Conservation (phyloP, 2,888 invertebrate genomes). For the Laspeyria flexula region DNA sequence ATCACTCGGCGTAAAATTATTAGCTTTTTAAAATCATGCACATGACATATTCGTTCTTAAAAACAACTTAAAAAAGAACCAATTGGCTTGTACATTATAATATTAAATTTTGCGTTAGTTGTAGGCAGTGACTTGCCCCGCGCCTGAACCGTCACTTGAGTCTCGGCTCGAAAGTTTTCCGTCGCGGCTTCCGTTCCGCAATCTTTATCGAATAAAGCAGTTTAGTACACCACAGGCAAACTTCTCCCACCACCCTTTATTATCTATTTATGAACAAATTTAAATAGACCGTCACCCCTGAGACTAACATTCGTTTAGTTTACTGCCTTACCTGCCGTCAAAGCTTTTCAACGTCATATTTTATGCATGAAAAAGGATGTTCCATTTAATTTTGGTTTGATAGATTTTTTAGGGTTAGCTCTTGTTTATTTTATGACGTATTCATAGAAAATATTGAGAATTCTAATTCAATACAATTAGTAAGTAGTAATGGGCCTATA, state of each 20-base stretch:
- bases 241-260: constrained; percentile 65
- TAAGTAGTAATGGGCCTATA: too few relatives aligned
- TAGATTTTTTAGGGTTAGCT: constrained; percentile 8
- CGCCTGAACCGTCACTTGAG: constrained; percentile 15
- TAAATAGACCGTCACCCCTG: constrained; percentile 58
- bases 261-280: constrained; percentile 79
- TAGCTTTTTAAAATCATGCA: too few relatives aligned
- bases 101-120: constrained; percentile 5
- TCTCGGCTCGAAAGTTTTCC: constrained; percentile 45
- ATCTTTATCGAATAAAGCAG: constrained; percentile 79
- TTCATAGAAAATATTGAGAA: background rate
- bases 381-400: constrained; percentile 17
- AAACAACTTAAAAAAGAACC: too few relatives aligned
- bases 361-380: constrained; percentile 34
- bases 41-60: too few relatives aligned
- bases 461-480: too few relatives aligned
- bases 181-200: constrained; percentile 52
- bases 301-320: constrained; percentile 53
- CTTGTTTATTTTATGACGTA: background rate
- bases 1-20: background rate
- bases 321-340: constrained; percentile 38
- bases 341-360: constrained; percentile 37
- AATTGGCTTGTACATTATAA: constrained; percentile 12
- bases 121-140: background rate
- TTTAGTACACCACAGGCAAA: constrained; percentile 68